A percentile compares a stretch with the other conserved stretches of the same genome.
Conservation (phyloP, 1,140 invertebrate genomes). For the Drosophila kikkawai region DNA sequence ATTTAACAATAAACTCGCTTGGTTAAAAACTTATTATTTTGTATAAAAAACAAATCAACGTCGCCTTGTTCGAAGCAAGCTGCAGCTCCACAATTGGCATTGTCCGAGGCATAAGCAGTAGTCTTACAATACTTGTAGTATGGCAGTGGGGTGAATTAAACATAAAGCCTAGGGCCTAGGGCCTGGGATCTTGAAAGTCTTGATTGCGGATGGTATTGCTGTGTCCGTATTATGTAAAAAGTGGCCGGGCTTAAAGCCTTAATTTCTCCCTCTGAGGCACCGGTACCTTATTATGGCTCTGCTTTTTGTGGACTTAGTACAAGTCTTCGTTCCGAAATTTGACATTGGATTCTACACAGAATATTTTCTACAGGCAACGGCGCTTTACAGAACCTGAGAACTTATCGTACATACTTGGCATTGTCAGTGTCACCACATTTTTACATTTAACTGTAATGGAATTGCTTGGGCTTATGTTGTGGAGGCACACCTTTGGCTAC, state of each 20-base stretch:
- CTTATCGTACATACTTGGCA: not conserved
- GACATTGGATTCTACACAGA: not conserved
- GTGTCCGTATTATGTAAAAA: constrained; percentile 54
- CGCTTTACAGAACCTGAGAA: not conserved
- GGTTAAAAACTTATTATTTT: not conserved
- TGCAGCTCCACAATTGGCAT: constrained; percentile 17
- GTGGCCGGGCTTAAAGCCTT: constrained; percentile 53
- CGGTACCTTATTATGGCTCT: not conserved
- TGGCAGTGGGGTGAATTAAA: constrained; percentile 71
- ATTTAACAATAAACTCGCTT: not conserved
- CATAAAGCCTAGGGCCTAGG: constrained; percentile 65
- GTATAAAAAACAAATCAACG: not conserved
- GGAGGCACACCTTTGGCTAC: too few relatives aligned
- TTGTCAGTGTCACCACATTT: not conserved
- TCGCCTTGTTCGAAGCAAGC: not conserved
- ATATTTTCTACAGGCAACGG: not conserved
- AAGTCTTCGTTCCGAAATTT: not conserved
- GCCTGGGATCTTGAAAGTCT: too few relatives aligned
- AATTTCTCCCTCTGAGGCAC: not conserved
- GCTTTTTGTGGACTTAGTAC: constrained; percentile 22
- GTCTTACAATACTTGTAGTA: constrained; percentile 32
- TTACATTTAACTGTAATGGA: not conserved
- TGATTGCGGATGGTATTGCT: constrained; percentile 27
- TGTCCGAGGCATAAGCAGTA: constrained; percentile 58
- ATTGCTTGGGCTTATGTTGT: not conserved